Evolutionary conservation across 1,140 invertebrate genomes (phyloP).

Genomic region (Chlorops oryzae): DNA sequence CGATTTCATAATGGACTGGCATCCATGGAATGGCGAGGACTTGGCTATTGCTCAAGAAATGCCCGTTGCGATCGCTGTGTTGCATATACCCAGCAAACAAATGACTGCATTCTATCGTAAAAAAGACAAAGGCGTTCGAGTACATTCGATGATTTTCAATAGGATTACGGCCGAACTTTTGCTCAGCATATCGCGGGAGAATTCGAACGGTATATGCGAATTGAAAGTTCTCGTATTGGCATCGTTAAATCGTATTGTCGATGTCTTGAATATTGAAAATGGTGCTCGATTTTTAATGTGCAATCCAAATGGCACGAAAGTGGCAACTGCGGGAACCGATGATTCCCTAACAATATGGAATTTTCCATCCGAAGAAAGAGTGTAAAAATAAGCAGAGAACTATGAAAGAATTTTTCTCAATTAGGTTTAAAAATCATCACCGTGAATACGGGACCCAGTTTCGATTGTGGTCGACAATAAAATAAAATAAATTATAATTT

Average conservation of each 20-base stretch:
- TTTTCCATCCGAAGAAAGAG: conserved; percentile 21
- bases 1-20: conserved; percentile 32
- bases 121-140: conserved; percentile 23
- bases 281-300: conserved; percentile 39
- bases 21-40: conserved; percentile 39
- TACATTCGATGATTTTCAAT: conserved; percentile 33
- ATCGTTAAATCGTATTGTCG: conserved; percentile 37
- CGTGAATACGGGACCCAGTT: no score
- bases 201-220: background rate
- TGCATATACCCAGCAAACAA: conserved; percentile 29
- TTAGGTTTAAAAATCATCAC: no score
- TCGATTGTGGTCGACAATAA: no score
- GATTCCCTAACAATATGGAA: conserved; percentile 41
- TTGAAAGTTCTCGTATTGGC: conserved; percentile 36
- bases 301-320: conserved; percentile 37
- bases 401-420: no score
- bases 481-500: no score
- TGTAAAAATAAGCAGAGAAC: background rate
- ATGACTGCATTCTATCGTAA: conserved; percentile 37
- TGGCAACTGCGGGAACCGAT: conserved; percentile 36
- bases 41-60: conserved; percentile 29
- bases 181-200: conserved; percentile 26
- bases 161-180: conserved; percentile 41
- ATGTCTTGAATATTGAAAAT: conserved; percentile 26
- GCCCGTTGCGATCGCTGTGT: conserved; percentile 31